Evolutionary conservation across 2,113 vertebrate species (phyloP).

Genomic region (Perognathus longimembris): DNA sequence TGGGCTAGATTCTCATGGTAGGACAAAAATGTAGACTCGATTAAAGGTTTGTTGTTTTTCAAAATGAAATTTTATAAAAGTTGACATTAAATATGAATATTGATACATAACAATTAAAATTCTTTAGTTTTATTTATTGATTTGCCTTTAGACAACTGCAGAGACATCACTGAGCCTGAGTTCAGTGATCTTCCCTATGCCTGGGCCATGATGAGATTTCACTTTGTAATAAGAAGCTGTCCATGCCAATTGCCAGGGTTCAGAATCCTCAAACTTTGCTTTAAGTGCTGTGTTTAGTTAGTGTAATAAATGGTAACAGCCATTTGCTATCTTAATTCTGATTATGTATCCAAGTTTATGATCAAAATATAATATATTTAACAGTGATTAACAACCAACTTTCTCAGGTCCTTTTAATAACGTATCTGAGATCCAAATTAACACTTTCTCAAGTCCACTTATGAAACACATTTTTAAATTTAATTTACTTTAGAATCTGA

Average conservation of each 20-base stretch:
- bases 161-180: too few relatives aligned
- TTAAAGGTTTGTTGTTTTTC: neutral
- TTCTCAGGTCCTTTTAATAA: neutral
- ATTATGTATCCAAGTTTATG: neutral
- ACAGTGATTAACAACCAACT: neutral
- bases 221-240: too few relatives aligned
- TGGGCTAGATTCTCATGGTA: neutral
- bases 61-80: conserved; percentile 9
- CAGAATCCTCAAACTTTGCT: neutral
- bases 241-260: too few relatives aligned
- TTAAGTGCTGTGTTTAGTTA: neutral
- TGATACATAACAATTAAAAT: neutral
- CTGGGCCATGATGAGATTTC: neutral
- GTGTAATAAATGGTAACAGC: neutral
- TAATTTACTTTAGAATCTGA: conserved; percentile 8
- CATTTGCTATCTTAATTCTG: neutral
- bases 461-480: neutral
- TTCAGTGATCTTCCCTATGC: too few relatives aligned
- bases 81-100: neutral
- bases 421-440: neutral
- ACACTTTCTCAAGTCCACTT: neutral
- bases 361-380: neutral
- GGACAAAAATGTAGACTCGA: neutral
- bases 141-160: neutral
- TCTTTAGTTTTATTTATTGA: neutral